phyloP scores from a whole-genome alignment of 1,140 invertebrate species.

The Lepidotrigona ventralis region DNA sequence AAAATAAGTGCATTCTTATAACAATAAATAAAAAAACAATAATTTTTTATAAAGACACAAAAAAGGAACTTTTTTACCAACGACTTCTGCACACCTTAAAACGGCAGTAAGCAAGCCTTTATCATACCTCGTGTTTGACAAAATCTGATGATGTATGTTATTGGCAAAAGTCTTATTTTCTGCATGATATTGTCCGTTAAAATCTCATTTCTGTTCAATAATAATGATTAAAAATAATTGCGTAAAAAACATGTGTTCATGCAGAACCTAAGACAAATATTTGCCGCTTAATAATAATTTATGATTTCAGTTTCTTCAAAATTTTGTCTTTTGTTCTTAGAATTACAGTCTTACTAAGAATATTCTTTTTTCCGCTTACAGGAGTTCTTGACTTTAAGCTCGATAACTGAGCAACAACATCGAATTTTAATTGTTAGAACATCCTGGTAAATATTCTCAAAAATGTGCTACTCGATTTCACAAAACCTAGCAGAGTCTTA shows the following conservation, averaged over 20 bases:
- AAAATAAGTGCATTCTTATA: conserved; percentile 25
- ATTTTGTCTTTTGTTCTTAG: conserved; percentile 52
- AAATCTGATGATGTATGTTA: conserved; percentile 40
- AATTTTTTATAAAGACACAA: conserved; percentile 42
- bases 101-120: conserved; percentile 69
- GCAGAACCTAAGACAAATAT: conserved; percentile 39
- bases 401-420: conserved; percentile 58
- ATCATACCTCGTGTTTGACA: conserved; percentile 31
- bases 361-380: conserved; percentile 57
- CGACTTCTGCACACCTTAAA: conserved; percentile 67
- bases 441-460: conserved; percentile 57
- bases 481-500: conserved; percentile 64
- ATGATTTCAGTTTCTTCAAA: conserved; percentile 34
- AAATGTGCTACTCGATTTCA: conserved; percentile 53
- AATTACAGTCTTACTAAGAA: conserved; percentile 66
- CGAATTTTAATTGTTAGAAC: conserved; percentile 43
- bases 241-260: conserved; percentile 52
- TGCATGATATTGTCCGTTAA: conserved; percentile 50
- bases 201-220: conserved; percentile 31
- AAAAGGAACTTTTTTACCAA: conserved; percentile 61
- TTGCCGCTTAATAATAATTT: conserved; percentile 22
- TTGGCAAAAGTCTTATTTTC: conserved; percentile 43
- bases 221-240: conserved; percentile 52
- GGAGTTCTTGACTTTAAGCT: conserved; percentile 61
- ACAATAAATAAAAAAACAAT: conserved; percentile 38